Percentiles rank a stretch among this genome's conserved stretches.
Evolutionary conservation across 2,888 invertebrate species (phyloP).

Genomic region (Corbicula japonica): DNA sequence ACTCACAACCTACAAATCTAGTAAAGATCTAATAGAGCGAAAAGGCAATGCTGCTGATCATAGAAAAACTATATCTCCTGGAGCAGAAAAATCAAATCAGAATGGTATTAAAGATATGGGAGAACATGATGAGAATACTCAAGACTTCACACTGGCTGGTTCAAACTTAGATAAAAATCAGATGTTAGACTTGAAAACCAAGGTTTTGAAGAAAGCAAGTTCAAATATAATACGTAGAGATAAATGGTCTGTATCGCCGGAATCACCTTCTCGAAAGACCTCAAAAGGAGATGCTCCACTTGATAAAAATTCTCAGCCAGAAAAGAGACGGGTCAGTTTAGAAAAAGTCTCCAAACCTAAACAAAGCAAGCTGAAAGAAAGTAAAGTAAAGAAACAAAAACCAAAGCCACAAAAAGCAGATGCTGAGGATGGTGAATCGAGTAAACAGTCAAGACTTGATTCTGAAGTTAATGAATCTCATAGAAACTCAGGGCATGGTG

Average conservation of each 20-base stretch:
- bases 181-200: constrained; percentile 67
- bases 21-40: constrained; percentile 63
- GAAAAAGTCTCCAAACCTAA: too few relatives aligned
- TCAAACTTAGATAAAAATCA: constrained; percentile 15
- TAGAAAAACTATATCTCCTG: not conserved
- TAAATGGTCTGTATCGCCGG: constrained; percentile 37
- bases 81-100: not conserved
- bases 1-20: constrained; percentile 73
- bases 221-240: constrained; percentile 70
- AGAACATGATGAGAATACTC: not conserved
- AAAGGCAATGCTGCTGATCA: constrained; percentile 8
- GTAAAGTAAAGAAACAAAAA: constrained; percentile 32
- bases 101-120: not conserved
- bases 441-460: not conserved
- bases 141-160: not conserved
- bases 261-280: too few relatives aligned
- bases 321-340: too few relatives aligned
- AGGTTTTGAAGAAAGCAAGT: constrained; percentile 74
- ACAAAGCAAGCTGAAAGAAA: too few relatives aligned
- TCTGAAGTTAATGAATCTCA: not conserved
- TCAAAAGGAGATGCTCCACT: too few relatives aligned
- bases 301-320: too few relatives aligned
- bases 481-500: not conserved
- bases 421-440: constrained; percentile 2
- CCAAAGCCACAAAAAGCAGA: constrained; percentile 20